phyloP scores from a whole-genome alignment of 2,888 invertebrate species.

The Spodoptera exigua region DNA sequence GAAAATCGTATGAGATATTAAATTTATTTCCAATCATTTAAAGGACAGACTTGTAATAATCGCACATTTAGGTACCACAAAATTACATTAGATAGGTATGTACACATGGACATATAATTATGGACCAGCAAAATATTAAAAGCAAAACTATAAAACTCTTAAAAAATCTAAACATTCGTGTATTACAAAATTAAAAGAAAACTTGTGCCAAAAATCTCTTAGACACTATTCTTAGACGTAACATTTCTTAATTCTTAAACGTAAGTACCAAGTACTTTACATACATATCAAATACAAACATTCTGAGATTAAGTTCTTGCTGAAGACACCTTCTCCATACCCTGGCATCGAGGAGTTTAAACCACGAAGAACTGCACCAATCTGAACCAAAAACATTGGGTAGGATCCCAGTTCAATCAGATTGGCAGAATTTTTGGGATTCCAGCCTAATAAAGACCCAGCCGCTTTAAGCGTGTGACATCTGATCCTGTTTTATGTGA shows the following conservation, averaged over 20 bases:
- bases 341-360: slow-evolving; percentile 1
- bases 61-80: no score
- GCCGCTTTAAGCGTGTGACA: slow-evolving; percentile 36
- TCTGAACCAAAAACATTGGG: slow-evolving; percentile 12
- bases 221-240: slow-evolving; percentile 37
- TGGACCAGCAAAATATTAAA: background rate
- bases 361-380: slow-evolving; percentile 9
- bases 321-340: slow-evolving; percentile 17
- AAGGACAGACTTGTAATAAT: no score
- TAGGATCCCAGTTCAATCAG: slow-evolving; percentile 6
- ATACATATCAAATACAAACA: slow-evolving; percentile 30
- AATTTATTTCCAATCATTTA: no score
- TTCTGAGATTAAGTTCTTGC: slow-evolving; percentile 17
- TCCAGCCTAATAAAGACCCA: slow-evolving; percentile 14
- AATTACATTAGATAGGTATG: no score
- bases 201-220: slow-evolving; percentile 40
- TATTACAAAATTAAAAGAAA: slow-evolving; percentile 36
- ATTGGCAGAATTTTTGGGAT: slow-evolving; percentile 25
- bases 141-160: slow-evolving; percentile 8
- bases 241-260: background rate
- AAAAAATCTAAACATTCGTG: slow-evolving; percentile 30
- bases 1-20: no score
- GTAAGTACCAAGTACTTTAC: slow-evolving; percentile 27
- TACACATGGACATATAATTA: background rate
- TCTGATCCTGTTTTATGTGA: slow-evolving; percentile 26